Percentiles rank a stretch among this genome's conserved stretches.
These are phyloP conservation scores for Enteromius paludinosus DNA, from an alignment of 2,797 vertebrate genomes.

Conservation along the genomic window DNA sequence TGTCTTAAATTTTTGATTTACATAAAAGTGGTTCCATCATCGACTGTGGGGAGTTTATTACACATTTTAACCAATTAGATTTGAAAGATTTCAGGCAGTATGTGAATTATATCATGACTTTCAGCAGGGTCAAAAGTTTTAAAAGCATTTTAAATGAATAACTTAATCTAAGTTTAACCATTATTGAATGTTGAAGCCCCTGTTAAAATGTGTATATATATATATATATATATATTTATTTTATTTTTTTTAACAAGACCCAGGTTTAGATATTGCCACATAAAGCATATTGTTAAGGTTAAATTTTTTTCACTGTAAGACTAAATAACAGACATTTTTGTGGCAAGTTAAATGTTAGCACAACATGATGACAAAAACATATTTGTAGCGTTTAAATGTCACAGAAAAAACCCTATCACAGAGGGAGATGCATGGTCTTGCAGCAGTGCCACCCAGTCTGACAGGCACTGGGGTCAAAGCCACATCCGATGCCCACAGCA, in stretches of 20 bases:
- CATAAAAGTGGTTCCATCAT: background rate
- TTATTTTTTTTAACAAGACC: background rate
- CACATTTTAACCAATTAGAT: background rate
- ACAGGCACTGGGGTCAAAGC: constrained; percentile 37
- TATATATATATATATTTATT: too few species aligned
- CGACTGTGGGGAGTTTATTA: background rate
- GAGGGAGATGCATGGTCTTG: background rate
- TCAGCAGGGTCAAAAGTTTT: background rate
- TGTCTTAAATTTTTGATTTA: background rate
- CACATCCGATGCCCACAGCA: constrained; percentile 10
- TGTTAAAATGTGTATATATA: background rate
- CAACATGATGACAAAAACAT: background rate
- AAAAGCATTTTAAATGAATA: background rate
- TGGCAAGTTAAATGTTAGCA: background rate
- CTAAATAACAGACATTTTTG: background rate
- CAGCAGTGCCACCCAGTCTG: constrained; percentile 39
- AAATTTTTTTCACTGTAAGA: background rate
- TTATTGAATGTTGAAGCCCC: background rate
- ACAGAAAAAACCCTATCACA: background rate
- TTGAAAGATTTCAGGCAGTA: background rate
- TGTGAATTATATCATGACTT: background rate
- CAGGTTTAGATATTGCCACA: background rate
- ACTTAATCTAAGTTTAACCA: background rate
- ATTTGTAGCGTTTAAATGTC: background rate
- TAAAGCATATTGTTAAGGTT: background rate